Conservation (phyloP, 2,113 vertebrate species). For the Spea bombifrons region DNA sequence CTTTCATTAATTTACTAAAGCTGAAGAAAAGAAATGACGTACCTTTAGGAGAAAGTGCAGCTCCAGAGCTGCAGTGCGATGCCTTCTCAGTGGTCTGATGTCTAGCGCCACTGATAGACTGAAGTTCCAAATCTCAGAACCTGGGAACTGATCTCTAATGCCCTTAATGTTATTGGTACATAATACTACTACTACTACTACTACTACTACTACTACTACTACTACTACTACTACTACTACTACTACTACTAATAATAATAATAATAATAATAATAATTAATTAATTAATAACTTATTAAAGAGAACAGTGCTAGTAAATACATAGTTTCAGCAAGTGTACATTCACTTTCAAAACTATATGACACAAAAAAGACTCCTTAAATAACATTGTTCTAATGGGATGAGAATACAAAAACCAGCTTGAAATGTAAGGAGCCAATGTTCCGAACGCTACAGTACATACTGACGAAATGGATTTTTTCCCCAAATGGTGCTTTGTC, state of each 20-base stretch:
- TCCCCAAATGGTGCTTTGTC: background rate
- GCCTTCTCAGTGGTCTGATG: too few relatives aligned
- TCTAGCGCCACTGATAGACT: too few relatives aligned
- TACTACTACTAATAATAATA: background rate
- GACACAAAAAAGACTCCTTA: background rate
- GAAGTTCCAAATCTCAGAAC: too few relatives aligned
- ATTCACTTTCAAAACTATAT: too few relatives aligned
- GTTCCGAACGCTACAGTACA: background rate
- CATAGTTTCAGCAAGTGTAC: too few relatives aligned
- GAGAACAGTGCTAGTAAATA: too few relatives aligned
- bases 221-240: background rate
- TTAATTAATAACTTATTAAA: background rate
- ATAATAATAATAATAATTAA: background rate
- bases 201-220: background rate
- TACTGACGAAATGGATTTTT: background rate
- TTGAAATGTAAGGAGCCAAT: background rate
- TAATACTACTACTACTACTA: background rate
- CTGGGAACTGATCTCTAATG: too few relatives aligned
- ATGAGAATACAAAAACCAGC: background rate
- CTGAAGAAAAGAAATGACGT: too few relatives aligned
- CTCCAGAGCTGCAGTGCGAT: too few relatives aligned
- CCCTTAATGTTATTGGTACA: too few relatives aligned
- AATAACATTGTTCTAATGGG: background rate
- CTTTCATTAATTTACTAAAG: too few relatives aligned
- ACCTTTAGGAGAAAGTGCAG: too few relatives aligned